These are phyloP conservation scores for Tinea semifulvella DNA, from an alignment of 2,888 invertebrate species.

Conservation along the genomic window DNA sequence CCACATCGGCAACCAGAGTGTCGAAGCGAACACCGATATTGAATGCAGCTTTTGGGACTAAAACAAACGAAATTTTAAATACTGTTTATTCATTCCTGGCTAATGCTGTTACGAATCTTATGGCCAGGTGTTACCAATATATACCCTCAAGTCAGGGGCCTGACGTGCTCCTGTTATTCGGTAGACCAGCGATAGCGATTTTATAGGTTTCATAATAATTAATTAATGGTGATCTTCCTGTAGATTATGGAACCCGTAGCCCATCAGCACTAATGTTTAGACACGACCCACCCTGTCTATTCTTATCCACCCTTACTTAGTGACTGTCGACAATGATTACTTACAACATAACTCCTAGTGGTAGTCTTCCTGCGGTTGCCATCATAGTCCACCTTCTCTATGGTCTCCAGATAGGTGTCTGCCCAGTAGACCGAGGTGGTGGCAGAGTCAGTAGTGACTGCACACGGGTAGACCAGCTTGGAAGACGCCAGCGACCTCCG, in stretches of 20 bases:
- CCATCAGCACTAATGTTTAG: too few species aligned
- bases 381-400: conserved; percentile 81
- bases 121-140: too few species aligned
- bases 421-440: conserved; percentile 80
- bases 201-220: too few species aligned
- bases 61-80: background rate
- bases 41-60: conserved; percentile 74
- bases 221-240: too few species aligned
- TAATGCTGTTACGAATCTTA: too few species aligned
- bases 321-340: conserved; percentile 17
- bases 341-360: conserved; percentile 58
- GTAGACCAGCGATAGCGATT: too few species aligned
- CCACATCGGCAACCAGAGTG: conserved; percentile 79
- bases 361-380: conserved; percentile 72
- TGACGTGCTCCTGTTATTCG: too few species aligned
- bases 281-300: background rate
- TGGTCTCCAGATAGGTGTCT: conserved; percentile 80
- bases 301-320: background rate
- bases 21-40: conserved; percentile 77
- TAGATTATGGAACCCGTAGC: too few species aligned
- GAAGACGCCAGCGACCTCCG: conserved; percentile 68
- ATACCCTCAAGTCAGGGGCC: too few species aligned
- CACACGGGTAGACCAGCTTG: conserved; percentile 81
- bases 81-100: too few species aligned
- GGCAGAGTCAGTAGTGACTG: conserved; percentile 76